Evolutionary conservation across 1,140 invertebrate genomes (phyloP).

Genomic region (Drosophila willistoni): DNA sequence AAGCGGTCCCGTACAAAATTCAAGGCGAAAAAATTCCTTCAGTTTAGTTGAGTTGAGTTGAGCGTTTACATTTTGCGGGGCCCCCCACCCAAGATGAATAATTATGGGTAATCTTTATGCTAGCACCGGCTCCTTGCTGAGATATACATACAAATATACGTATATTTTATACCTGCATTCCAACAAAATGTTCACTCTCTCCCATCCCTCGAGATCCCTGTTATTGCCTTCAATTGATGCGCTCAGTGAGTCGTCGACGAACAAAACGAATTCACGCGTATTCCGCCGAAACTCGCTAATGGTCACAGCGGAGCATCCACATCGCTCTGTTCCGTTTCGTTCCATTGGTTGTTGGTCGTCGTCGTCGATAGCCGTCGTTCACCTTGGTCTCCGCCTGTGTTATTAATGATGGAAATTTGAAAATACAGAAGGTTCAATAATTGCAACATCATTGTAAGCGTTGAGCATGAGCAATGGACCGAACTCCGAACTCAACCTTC

Average conservation of each 20-base stretch:
- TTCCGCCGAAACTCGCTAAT: conserved; percentile 83
- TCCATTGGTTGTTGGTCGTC: not conserved
- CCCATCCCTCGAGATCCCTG: conserved; percentile 8
- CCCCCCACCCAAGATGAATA: conserved; percentile 82
- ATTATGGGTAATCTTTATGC: conserved; percentile 82
- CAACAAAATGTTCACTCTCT: conserved; percentile 53
- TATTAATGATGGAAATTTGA: conserved; percentile 83
- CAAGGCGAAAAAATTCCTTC: conserved; percentile 51
- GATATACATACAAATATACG: conserved; percentile 1
- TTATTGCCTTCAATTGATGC: conserved; percentile 72
- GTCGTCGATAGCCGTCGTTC: conserved; percentile 35
- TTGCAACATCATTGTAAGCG: conserved; percentile 80
- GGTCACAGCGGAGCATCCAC: conserved; percentile 64
- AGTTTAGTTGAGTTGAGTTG: conserved; percentile 10
- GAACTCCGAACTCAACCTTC: conserved; percentile 32
- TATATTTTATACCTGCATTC: conserved; percentile 67
- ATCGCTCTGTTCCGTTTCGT: not conserved
- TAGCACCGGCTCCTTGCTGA: conserved; percentile 74
- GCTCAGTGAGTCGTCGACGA: conserved; percentile 70
- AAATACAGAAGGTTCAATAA: conserved; percentile 83
- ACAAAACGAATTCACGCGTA: conserved; percentile 80
- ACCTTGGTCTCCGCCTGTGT: conserved; percentile 82
- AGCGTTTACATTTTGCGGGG: not conserved
- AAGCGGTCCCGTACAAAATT: conserved; percentile 45
- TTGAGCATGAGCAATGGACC: conserved; percentile 27